A percentile compares a stretch with the other conserved stretches of the same genome.
Evolutionary conservation across 2,113 vertebrate genomes (phyloP).

Genomic region (Colistium nudipinnis): DNA sequence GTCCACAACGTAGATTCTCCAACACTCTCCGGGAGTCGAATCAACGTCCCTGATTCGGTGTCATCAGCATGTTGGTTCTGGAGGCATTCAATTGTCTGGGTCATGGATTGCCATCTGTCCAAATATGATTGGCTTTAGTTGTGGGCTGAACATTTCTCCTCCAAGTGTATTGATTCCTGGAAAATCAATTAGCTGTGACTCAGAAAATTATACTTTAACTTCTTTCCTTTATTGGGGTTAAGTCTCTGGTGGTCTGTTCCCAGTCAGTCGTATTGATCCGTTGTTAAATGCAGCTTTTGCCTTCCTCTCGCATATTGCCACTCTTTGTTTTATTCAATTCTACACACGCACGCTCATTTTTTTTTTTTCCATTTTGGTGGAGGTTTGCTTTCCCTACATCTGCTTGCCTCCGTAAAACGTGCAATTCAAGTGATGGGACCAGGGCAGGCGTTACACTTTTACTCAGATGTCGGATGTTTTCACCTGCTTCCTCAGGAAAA

Average conservation of each 20-base stretch:
- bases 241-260: constrained; percentile 23
- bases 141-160: not conserved
- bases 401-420: not conserved
- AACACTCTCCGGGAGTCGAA: too few relatives aligned
- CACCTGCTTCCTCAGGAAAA: constrained; percentile 4
- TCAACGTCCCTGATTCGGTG: not conserved
- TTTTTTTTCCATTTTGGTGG: constrained; percentile 7
- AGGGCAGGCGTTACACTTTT: constrained; percentile 14
- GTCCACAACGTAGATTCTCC: too few relatives aligned
- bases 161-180: constrained; percentile 17
- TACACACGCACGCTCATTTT: not conserved
- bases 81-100: not conserved
- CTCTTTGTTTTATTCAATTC: constrained; percentile 1
- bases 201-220: constrained; percentile 42
- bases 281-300: constrained; percentile 37
- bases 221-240: constrained; percentile 36
- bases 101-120: not conserved
- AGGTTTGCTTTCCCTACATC: not conserved
- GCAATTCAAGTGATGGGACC: constrained; percentile 39
- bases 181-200: constrained; percentile 16
- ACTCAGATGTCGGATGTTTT: constrained; percentile 2
- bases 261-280: constrained; percentile 40
- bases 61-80: not conserved
- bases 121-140: not conserved
- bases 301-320: constrained; percentile 17